Conservation (phyloP, 1,140 invertebrate species). For the Charaxes varanes region DNA sequence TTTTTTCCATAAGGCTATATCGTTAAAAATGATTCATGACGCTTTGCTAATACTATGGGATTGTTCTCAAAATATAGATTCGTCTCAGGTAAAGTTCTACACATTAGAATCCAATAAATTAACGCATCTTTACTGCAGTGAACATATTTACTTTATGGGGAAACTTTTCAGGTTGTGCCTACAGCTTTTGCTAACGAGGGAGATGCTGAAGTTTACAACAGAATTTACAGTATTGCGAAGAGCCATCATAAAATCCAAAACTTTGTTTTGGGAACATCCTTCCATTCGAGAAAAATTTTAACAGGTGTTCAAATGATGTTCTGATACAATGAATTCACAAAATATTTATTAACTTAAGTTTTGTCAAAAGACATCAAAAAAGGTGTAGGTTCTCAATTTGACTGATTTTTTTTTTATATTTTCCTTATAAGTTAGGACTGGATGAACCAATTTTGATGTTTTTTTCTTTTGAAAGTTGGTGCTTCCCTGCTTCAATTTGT, state of each 20-base stretch:
- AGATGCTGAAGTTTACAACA: slow-evolving; percentile 47
- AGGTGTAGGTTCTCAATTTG: too few relatives aligned
- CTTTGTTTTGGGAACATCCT: slow-evolving; percentile 41
- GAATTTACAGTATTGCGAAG: slow-evolving; percentile 53
- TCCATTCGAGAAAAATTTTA: slow-evolving; percentile 44
- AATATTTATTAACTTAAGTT: too few relatives aligned
- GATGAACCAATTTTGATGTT: too few relatives aligned
- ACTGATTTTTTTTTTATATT: too few relatives aligned
- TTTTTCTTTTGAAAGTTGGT: too few relatives aligned
- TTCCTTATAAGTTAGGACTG: too few relatives aligned
- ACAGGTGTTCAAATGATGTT: slow-evolving; percentile 29
- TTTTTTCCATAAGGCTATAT: too few relatives aligned
- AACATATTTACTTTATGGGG: neutral
- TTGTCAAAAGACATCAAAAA: too few relatives aligned
- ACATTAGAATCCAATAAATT: neutral
- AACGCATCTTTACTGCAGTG: neutral
- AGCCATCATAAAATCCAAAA: slow-evolving; percentile 55
- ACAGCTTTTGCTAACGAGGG: slow-evolving; percentile 40
- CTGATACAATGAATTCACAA: neutral
- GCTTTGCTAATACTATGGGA: slow-evolving; percentile 65
- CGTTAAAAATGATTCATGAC: slow-evolving; percentile 63
- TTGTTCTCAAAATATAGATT: slow-evolving; percentile 37
- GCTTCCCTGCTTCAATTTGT: too few relatives aligned
- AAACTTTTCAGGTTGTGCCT: slow-evolving; percentile 33
- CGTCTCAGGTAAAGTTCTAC: slow-evolving; percentile 19